Conservation (phyloP, 2,113 vertebrate genomes). For the Lonchura striata region DNA sequence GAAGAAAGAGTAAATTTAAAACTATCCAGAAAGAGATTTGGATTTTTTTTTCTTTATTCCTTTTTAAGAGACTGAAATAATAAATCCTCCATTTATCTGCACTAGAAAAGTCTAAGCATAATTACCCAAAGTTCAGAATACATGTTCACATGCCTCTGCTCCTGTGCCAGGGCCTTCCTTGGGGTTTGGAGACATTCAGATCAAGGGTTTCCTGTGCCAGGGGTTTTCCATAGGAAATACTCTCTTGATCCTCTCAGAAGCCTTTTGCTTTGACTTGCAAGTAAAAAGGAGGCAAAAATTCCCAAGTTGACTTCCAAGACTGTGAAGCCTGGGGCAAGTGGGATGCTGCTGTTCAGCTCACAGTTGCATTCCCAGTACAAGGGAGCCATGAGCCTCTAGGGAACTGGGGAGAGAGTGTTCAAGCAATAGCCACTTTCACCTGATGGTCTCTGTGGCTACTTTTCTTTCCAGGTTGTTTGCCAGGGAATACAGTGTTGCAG, state of each 20-base stretch:
- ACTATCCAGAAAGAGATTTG: not conserved
- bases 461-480: not conserved
- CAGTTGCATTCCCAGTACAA: not conserved
- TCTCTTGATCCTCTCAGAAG: not conserved
- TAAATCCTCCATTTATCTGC: not conserved
- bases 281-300: not conserved
- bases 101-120: not conserved
- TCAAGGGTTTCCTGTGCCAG: not conserved
- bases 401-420: not conserved
- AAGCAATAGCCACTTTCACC: not conserved
- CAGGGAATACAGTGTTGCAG: not conserved
- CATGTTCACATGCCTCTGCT: fast-evolving
- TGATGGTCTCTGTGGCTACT: not conserved
- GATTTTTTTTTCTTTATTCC: not conserved
- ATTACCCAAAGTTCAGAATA: not conserved
- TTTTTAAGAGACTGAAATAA: not conserved
- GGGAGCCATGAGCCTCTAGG: not conserved
- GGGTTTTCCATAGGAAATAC: not conserved
- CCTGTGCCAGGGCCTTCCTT: not conserved
- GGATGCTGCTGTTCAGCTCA: not conserved
- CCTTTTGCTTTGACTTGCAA: not conserved
- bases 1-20: not conserved
- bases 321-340: not conserved
- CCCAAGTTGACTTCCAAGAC: not conserved
- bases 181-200: not conserved